Evolutionary conservation across 2,113 vertebrate genomes (phyloP).

Genomic region (Aspidoscelis tigris): DNA sequence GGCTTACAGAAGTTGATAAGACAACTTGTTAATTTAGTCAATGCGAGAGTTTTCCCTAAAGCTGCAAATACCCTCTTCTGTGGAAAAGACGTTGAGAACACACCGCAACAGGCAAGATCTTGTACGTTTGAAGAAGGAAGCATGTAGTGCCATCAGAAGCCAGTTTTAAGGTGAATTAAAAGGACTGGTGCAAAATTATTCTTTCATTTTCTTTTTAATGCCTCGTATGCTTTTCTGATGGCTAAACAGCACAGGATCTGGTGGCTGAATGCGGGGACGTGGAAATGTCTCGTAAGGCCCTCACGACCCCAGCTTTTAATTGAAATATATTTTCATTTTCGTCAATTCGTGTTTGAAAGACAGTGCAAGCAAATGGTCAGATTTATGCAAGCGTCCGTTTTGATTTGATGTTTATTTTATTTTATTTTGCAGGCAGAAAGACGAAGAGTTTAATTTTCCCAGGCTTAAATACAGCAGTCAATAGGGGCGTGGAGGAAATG

Average conservation of each 20-base stretch:
- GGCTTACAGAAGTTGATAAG: constrained; percentile 87
- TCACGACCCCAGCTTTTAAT: too few relatives aligned
- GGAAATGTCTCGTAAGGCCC: too few relatives aligned
- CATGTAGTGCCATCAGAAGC: neutral
- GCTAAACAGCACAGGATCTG: constrained; percentile 44
- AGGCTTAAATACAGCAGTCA: too few relatives aligned
- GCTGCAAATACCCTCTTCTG: constrained; percentile 83
- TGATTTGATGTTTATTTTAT: too few relatives aligned
- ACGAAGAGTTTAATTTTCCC: too few relatives aligned
- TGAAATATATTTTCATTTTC: neutral
- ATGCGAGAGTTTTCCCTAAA: constrained; percentile 86
- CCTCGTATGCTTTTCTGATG: neutral
- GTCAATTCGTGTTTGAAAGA: neutral
- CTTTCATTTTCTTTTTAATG: constrained; percentile 41
- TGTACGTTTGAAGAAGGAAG: neutral
- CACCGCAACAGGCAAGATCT: constrained; percentile 26
- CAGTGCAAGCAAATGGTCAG: too few relatives aligned
- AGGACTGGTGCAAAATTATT: constrained; percentile 30
- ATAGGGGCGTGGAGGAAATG: too few relatives aligned
- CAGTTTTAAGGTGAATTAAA: constrained; percentile 54
- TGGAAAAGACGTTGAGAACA: constrained; percentile 77
- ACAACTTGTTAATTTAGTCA: constrained; percentile 88
- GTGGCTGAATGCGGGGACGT: too few relatives aligned
- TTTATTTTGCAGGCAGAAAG: too few relatives aligned
- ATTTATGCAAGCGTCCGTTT: too few relatives aligned